Evolutionary conservation across 2,113 vertebrate genomes (phyloP), one percentile per base, ranked within the genome.

Genomic region (Condylura cristata): DNA sequence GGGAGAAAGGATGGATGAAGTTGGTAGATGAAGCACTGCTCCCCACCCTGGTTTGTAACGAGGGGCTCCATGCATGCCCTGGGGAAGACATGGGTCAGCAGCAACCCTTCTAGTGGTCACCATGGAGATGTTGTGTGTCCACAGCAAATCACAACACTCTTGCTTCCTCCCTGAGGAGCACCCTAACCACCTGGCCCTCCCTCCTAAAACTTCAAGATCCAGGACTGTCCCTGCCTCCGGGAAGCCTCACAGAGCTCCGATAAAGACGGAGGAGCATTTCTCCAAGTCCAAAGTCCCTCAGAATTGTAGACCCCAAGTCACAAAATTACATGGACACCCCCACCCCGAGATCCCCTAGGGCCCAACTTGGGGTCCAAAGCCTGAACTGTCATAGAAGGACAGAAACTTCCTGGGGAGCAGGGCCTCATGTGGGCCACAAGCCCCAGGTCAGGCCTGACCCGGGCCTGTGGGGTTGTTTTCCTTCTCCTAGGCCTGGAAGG

Each of bases 141-240:
- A 34, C 13, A 79, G 80, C 53, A 61, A 70, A 83, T 63, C 68
- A 53, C 39, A 84, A 53, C 17, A 14, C 26, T 22, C 65, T 32
- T 2, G 12, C 22, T 81, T 93, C 71, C 22, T 79, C 32, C 32
- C 32, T 9, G 5, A 20, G 37, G 20, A 30, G 22, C 22, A 41
- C 6, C 16, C 75, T 34, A 61, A 39, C 28, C 24, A 72, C 39
- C 18, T 48, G 32, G 68, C 7, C 51, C 46, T 37, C n/a, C 30
- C 3, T 63, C 32, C 58, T 51, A 26, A 24, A 44, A 51, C 76
- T 70, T 81, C 20, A 32, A 66, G 58, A 58, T n/a, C 65, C 32
- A 28, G 32, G 0, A 3, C 74, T 70, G 39, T 80, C 82, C 79
- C 94, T 48, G 70, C 95, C 70, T 97, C 91, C 82, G 66, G 79